Evolutionary conservation across 1,140 invertebrate species (phyloP), one percentile per base, ranked within the genome.

Genomic region (Aporrectodea caliginosa): DNA sequence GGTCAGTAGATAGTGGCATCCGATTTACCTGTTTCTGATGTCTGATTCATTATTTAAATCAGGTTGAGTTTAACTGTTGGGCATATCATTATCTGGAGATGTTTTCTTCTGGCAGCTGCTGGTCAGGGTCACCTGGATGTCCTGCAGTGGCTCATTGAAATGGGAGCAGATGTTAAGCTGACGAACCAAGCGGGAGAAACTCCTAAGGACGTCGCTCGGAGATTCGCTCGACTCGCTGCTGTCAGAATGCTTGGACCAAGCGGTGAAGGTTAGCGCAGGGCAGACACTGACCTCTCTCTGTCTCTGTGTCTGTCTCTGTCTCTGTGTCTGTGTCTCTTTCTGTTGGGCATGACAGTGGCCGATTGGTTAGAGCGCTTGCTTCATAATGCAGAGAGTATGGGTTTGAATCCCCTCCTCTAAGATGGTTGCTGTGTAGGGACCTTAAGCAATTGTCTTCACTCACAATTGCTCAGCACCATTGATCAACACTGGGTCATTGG

Each of bases 61-160:
- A n/a, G n/a, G n/a, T n/a, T n/a, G n/a, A n/a, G n/a, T n/a, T n/a
- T n/a, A n/a, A n/a, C n/a, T n/a, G n/a, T n/a, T n/a, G n/a, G n/a
- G n/a, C n/a, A n/a, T n/a, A n/a, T n/a, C n/a, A n/a, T n/a, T n/a
- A n/a, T n/a, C n/a, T n/a, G n/a, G n/a, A n/a, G n/a, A n/a, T n/a
- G n/a, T 35, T 35, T 75, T 27, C 29, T 82, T 78, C 69, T 33
- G 69, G 16, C 82, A 88, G 88, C 88, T 80, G 88, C 88, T 69
- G 88, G 88, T 35, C 87, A 89, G 77, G 88, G 88, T 35, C 87
- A 88, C 82, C 79, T 88, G 0, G 82, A 88, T 72, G 81, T 89
- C 35, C 80, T 89, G 30, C 85, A 88, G 77, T 89, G 88, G 88
- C 80, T 89, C 69, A 85, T 89, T 29, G 87, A 89, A 81, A 88